phyloP scores from a whole-genome alignment of 2,113 vertebrate species.

The Etheostoma cragini region DNA sequence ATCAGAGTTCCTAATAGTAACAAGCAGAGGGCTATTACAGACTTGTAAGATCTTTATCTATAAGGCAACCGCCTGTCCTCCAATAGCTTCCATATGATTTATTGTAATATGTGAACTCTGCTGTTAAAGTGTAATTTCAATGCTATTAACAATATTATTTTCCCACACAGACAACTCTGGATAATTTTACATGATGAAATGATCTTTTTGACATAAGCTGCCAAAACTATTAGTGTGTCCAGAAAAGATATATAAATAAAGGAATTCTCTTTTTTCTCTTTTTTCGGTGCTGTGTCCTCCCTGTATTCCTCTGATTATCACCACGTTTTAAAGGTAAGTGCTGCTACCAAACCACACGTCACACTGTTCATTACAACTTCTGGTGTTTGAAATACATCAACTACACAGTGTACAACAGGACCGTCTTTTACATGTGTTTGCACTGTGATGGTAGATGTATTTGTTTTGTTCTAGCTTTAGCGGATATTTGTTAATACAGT shows the following conservation, averaged over 20 bases:
- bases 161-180: neutral
- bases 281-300: slow-evolving; percentile 41
- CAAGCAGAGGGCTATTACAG: slow-evolving; percentile 76
- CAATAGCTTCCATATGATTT: slow-evolving; percentile 25
- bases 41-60: slow-evolving; percentile 55
- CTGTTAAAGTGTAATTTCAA: slow-evolving; percentile 28
- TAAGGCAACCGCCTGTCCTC: slow-evolving; percentile 31
- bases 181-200: neutral
- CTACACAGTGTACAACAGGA: slow-evolving; percentile 5
- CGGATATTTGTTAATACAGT: neutral
- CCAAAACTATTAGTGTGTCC: neutral
- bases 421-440: neutral
- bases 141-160: slow-evolving; percentile 16
- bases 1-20: slow-evolving; percentile 62
- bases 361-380: neutral
- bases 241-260: slow-evolving; percentile 14
- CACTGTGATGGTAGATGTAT: slow-evolving; percentile 13
- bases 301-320: slow-evolving; percentile 21
- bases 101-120: slow-evolving; percentile 18
- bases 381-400: slow-evolving; percentile 6
- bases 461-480: slow-evolving; percentile 7
- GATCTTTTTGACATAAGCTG: neutral
- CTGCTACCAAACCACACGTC: slow-evolving; percentile 4
- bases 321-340: slow-evolving; percentile 65
- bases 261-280: slow-evolving; percentile 36